These are phyloP conservation scores for Dinocampus coccinellae DNA, from an alignment of 2,888 invertebrate genomes.

Conservation along the genomic window DNA sequence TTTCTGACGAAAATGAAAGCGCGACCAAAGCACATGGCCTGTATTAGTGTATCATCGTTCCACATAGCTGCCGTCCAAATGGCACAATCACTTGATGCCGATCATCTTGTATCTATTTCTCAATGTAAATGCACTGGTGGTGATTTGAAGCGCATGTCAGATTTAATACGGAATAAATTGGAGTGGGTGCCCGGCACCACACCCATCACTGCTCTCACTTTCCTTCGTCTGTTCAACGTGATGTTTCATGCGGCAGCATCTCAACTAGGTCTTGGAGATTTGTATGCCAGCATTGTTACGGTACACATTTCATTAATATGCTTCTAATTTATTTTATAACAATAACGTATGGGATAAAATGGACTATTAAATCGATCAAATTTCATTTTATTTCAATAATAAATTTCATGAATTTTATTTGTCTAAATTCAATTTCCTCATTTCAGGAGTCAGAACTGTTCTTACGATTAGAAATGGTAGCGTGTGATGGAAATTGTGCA, in stretches of 20 bases:
- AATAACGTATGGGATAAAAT: not conserved
- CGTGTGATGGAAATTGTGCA: conserved; percentile 82
- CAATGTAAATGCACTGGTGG: conserved; percentile 87
- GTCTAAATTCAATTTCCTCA: conserved; percentile 32
- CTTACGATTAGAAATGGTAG: conserved; percentile 80
- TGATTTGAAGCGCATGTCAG: conserved; percentile 89
- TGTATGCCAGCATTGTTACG: conserved; percentile 72
- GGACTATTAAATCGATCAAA: too few relatives aligned
- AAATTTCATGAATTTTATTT: too few relatives aligned
- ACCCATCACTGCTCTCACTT: conserved; percentile 77
- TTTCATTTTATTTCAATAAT: too few relatives aligned
- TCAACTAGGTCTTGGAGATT: conserved; percentile 71
- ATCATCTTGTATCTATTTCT: conserved; percentile 77
- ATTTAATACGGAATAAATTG: conserved; percentile 83
- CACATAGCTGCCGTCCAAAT: conserved; percentile 83
- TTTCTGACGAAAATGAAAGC: conserved; percentile 88
- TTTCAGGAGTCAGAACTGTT: conserved; percentile 75
- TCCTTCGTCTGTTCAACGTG: conserved; percentile 77
- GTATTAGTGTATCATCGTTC: conserved; percentile 88
- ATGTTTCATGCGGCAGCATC: conserved; percentile 74
- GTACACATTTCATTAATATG: conserved; percentile 63
- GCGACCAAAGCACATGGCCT: conserved; percentile 85
- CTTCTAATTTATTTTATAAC: too few relatives aligned
- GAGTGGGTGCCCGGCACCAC: conserved; percentile 74
- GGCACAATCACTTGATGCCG: conserved; percentile 74